phyloP scores from a whole-genome alignment of 2,888 invertebrate species.

The Microctonus aethiopoides region DNA sequence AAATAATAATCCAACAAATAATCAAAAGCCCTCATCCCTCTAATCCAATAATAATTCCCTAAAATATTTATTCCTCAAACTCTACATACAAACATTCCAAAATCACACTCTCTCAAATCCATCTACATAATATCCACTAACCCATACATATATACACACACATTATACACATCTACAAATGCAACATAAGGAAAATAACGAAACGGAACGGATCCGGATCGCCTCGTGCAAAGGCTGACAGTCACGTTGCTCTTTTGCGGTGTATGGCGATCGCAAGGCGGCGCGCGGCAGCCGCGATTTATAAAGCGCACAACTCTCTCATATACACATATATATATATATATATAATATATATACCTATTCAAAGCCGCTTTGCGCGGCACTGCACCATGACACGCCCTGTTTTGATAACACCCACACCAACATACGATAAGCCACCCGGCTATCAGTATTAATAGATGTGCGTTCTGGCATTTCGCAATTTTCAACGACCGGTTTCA shows the following conservation, averaged over 20 bases:
- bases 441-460: conserved; percentile 58
- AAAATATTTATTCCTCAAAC: too few relatives aligned
- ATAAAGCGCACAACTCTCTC: too few relatives aligned
- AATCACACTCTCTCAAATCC: too few relatives aligned
- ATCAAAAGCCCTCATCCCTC: too few relatives aligned
- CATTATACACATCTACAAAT: neutral
- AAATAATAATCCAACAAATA: too few relatives aligned
- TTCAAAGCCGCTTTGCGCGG: conserved; percentile 46
- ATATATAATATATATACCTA: neutral
- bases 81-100: too few relatives aligned
- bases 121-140: neutral
- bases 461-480: conserved; percentile 57
- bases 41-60: too few relatives aligned
- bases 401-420: conserved; percentile 67
- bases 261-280: conserved; percentile 31
- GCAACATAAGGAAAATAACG: conserved; percentile 34
- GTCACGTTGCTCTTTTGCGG: conserved; percentile 35
- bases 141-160: neutral
- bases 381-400: conserved; percentile 62
- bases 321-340: neutral
- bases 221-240: conserved; percentile 45
- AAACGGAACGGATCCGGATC: conserved; percentile 54
- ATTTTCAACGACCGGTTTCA: conserved; percentile 34
- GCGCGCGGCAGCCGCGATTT: conserved; percentile 37
- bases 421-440: conserved; percentile 56